A percentile compares a stretch with the other conserved stretches of the same genome.
These are phyloP conservation scores for Scrobipalpa atriplicella DNA, from an alignment of 2,888 invertebrate genomes.

Conservation along the genomic window DNA sequence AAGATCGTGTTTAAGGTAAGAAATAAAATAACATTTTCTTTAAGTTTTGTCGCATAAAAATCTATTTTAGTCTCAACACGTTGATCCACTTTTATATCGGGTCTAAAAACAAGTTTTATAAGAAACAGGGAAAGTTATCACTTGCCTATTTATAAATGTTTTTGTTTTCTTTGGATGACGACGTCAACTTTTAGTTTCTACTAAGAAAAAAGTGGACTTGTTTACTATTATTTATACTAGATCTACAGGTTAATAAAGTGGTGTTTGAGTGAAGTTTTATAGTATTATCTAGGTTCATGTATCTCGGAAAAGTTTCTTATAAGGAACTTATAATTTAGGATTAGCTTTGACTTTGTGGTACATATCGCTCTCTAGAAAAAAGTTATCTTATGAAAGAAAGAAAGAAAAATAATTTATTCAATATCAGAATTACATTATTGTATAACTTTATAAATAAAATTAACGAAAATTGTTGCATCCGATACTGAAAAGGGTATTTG, in stretches of 20 bases:
- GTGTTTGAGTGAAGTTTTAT: not conserved
- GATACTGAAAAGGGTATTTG: no score
- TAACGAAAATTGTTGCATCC: no score
- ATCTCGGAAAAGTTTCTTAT: no score
- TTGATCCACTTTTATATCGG: constrained; percentile 2
- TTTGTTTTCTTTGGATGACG: not conserved
- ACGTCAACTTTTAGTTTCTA: not conserved
- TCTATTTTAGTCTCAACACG: not conserved
- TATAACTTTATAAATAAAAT: no score
- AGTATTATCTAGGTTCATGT: no score
- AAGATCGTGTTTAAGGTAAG: constrained; percentile 77
- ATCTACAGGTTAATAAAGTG: not conserved
- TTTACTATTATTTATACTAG: not conserved
- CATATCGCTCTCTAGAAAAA: no score
- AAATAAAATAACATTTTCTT: not conserved
- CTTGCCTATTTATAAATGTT: not conserved
- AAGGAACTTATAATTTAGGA: no score
- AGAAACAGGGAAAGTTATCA: constrained; percentile 8
- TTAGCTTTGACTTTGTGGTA: no score
- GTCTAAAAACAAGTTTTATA: constrained; percentile 6
- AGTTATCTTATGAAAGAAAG: no score
- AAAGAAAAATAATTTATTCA: no score
- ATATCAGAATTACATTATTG: no score
- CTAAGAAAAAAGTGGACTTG: constrained; percentile 6
- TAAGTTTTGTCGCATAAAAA: not conserved